Evolutionary conservation across 2,888 invertebrate genomes (phyloP).

Genomic region (Cryptus viduatorius): DNA sequence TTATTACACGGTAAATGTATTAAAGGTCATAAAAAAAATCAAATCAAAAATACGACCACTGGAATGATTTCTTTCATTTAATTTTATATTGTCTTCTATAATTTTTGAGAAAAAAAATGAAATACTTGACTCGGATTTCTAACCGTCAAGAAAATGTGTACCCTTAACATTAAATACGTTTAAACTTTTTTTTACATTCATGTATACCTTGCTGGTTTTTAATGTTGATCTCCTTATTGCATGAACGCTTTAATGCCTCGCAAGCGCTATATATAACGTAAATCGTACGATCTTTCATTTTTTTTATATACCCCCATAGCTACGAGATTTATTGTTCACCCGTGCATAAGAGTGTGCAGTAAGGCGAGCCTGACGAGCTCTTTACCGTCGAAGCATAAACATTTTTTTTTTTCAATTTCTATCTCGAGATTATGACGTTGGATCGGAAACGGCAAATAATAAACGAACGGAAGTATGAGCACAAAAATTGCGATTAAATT

Average conservation of each 20-base stretch:
- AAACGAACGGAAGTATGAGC: constrained; percentile 2
- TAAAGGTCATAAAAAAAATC: neutral
- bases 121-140: too few species aligned
- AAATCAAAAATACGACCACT: too few species aligned
- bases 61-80: too few species aligned
- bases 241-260: constrained; percentile 43
- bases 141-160: too few species aligned
- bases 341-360: constrained; percentile 27
- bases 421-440: neutral
- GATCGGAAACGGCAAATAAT: neutral
- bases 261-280: constrained; percentile 22
- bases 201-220: neutral
- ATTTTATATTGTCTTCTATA: too few species aligned
- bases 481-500: constrained; percentile 14
- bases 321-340: constrained; percentile 46
- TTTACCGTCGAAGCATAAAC: neutral
- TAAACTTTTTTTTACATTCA: constrained; percentile 12
- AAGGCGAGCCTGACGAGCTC: constrained; percentile 28
- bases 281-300: constrained; percentile 44
- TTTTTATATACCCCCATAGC: constrained; percentile 27
- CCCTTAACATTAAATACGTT: neutral
- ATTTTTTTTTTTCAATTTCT: constrained; percentile 3
- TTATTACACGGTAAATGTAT: neutral
- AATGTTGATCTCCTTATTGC: constrained; percentile 36
- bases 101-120: too few species aligned